Conservation (phyloP, 2,113 vertebrate species). For the Mesoclemmys tuberculata region DNA sequence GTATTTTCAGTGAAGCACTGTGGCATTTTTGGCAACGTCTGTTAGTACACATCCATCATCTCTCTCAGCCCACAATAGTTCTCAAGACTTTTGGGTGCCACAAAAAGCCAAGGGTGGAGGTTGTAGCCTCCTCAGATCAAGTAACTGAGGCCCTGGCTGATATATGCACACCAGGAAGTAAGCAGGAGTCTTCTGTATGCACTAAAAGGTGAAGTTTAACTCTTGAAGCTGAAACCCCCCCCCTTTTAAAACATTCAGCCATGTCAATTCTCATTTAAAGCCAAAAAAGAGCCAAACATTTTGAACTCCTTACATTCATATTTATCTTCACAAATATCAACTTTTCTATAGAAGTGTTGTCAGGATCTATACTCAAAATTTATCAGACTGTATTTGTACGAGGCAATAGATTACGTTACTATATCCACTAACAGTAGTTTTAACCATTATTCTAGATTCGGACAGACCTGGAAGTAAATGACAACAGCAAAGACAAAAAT, state of each 20-base stretch:
- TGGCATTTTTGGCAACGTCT: neutral
- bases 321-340: neutral
- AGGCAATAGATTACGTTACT: neutral
- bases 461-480: conserved; percentile 98
- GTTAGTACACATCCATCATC: neutral
- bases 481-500: conserved; percentile 98
- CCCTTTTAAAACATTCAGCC: neutral
- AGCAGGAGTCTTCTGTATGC: neutral
- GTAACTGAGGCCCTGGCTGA: neutral
- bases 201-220: neutral
- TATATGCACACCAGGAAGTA: neutral
- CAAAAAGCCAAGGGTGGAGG: neutral
- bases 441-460: neutral
- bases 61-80: neutral
- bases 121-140: neutral
- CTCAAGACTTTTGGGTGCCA: neutral
- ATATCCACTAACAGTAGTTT: neutral
- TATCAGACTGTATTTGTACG: neutral
- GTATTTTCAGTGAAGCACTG: neutral
- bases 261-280: neutral
- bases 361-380: neutral
- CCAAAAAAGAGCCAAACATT: neutral
- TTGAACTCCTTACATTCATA: neutral
- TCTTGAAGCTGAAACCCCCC: too few relatives aligned
- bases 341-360: neutral